A percentile compares a stretch with the other conserved stretches of the same genome.
phyloP scores from a whole-genome alignment of 2,888 invertebrate species.

The Epinotia demarniana region DNA sequence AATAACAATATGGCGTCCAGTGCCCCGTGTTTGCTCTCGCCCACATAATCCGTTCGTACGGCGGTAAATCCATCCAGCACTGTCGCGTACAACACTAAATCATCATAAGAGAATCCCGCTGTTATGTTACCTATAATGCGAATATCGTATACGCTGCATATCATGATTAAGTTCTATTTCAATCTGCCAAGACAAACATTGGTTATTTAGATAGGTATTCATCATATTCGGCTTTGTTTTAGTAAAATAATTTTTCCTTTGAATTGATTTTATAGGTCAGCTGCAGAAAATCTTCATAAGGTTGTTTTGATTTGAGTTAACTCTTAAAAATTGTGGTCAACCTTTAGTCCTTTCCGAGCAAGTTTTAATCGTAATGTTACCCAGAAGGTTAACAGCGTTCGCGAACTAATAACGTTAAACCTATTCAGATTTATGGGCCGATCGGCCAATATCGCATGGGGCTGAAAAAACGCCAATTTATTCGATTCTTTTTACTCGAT shows the following conservation, averaged over 20 bases:
- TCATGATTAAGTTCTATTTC: slow-evolving; percentile 50
- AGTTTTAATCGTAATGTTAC: slow-evolving; percentile 28
- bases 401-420: slow-evolving; percentile 57
- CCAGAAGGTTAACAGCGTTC: slow-evolving; percentile 31
- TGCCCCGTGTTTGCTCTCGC: slow-evolving; percentile 84
- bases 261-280: neutral
- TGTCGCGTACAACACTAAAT: slow-evolving; percentile 81
- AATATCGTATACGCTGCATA: slow-evolving; percentile 55
- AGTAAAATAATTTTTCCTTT: too few species aligned
- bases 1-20: slow-evolving; percentile 82
- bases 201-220: neutral
- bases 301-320: neutral
- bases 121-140: slow-evolving; percentile 63
- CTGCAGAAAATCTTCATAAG: neutral
- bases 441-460: slow-evolving; percentile 68
- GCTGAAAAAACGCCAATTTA: slow-evolving; percentile 72
- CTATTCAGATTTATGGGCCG: slow-evolving; percentile 74
- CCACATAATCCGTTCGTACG: slow-evolving; percentile 84
- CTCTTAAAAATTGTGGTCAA: neutral
- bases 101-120: slow-evolving; percentile 83
- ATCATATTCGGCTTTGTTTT: neutral
- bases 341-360: slow-evolving; percentile 7
- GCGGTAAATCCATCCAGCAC: slow-evolving; percentile 82
- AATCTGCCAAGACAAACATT: slow-evolving; percentile 61
- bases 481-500: slow-evolving; percentile 75